phyloP scores from a whole-genome alignment of 2,888 invertebrate genomes.

The Andrena chrysosceles region DNA sequence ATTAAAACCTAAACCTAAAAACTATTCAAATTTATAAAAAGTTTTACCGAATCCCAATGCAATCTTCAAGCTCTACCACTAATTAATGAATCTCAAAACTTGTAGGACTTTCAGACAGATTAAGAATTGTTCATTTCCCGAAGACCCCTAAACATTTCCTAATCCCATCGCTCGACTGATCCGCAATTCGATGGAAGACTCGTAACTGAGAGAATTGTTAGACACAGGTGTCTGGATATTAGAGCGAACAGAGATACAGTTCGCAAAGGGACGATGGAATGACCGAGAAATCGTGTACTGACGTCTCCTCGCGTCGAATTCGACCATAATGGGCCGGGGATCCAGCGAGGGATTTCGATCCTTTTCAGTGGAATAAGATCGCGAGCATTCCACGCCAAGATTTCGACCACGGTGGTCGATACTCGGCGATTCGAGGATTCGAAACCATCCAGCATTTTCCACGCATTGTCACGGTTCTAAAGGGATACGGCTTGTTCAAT shows the following conservation, averaged over 20 bases:
- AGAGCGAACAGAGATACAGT: constrained; percentile 7
- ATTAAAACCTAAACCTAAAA: no score
- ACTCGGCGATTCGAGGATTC: constrained; percentile 27
- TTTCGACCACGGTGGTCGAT: constrained; percentile 36
- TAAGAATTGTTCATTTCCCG: no score
- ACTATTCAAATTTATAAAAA: no score
- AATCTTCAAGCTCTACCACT: no score
- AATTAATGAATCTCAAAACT: no score
- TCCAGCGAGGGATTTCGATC: constrained; percentile 48
- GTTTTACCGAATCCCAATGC: no score
- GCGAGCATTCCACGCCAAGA: constrained; percentile 43
- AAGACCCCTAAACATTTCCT: no score
- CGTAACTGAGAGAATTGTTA: not conserved
- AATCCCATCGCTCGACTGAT: not conserved
- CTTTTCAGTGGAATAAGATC: constrained; percentile 47
- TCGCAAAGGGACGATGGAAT: constrained; percentile 40
- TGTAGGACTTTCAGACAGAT: no score
- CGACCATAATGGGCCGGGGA: constrained; percentile 52
- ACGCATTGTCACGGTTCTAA: constrained; percentile 48
- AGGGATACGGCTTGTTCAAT: constrained; percentile 44
- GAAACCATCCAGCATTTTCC: constrained; percentile 24
- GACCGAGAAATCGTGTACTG: constrained; percentile 47
- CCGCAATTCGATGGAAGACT: not conserved
- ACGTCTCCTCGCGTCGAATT: constrained; percentile 25
- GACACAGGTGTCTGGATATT: constrained; percentile 35